Conservation (phyloP, 2,797 vertebrate genomes). For the Phyllotis vaccarum region DNA sequence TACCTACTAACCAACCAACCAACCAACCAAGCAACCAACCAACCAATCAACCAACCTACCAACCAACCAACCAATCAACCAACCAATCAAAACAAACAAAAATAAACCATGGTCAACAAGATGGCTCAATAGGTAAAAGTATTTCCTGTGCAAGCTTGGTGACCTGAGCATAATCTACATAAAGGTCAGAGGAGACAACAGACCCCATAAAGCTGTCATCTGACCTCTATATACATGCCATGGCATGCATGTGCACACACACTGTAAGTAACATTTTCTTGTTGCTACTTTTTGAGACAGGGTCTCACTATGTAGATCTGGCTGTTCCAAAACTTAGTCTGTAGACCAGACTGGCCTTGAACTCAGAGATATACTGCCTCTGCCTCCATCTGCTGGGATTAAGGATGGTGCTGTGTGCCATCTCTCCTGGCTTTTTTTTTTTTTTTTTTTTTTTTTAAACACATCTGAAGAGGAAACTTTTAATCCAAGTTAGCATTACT, state of each 20-base stretch:
- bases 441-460: neutral
- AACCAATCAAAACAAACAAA: neutral
- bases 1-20: no score
- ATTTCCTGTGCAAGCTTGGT: neutral
- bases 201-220: neutral
- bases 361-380: neutral
- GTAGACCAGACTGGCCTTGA: neutral
- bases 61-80: no score
- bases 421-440: neutral
- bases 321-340: neutral
- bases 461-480: conserved; percentile 21
- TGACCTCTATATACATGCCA: neutral
- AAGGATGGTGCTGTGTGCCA: neutral
- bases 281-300: neutral
- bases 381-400: neutral
- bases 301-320: neutral
- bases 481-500: neutral
- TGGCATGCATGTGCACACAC: neutral
- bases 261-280: neutral
- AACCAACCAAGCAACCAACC: no score
- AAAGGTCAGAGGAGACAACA: neutral
- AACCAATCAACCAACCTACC: no score
- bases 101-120: neutral
- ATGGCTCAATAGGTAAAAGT: neutral
- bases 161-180: neutral